A percentile compares a stretch with the other conserved stretches of the same genome.
Evolutionary conservation across 2,888 invertebrate species (phyloP).

Genomic region (Ormyrus rosae): DNA sequence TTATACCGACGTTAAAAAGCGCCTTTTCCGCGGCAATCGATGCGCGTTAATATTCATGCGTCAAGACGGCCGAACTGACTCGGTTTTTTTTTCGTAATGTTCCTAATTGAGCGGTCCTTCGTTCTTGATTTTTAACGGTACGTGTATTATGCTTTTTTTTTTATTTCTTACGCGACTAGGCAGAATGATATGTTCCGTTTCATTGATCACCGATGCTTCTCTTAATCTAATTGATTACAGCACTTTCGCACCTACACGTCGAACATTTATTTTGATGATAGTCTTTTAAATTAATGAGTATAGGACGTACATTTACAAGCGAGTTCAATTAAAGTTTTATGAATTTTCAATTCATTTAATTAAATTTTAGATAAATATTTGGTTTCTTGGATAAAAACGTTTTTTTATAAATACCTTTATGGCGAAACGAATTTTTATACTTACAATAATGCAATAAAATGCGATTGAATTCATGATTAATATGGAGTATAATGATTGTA

Average conservation of each 20-base stretch:
- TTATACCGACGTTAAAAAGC: too few relatives aligned
- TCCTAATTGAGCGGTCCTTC: too few relatives aligned
- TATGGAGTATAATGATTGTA: neutral
- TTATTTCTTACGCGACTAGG: constrained; percentile 23
- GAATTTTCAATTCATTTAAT: constrained; percentile 8
- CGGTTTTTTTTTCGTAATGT: too few relatives aligned
- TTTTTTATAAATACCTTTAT: constrained; percentile 4
- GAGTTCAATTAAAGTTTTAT: neutral
- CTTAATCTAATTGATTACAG: constrained; percentile 21
- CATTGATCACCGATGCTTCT: constrained; percentile 37
- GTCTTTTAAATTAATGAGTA: constrained; percentile 38
- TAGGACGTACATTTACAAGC: neutral
- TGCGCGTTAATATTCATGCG: too few relatives aligned
- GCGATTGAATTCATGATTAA: neutral
- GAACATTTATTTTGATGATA: constrained; percentile 42
- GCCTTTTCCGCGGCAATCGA: too few relatives aligned
- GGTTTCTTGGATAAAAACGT: neutral
- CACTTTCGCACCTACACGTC: neutral
- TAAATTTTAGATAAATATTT: too few relatives aligned
- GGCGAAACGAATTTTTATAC: neutral
- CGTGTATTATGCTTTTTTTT: neutral
- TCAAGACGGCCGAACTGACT: too few relatives aligned
- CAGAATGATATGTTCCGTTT: constrained; percentile 52
- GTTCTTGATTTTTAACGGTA: too few relatives aligned
- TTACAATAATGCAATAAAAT: neutral